Conservation (phyloP, 2,888 invertebrate genomes). For the Spisula solida region DNA sequence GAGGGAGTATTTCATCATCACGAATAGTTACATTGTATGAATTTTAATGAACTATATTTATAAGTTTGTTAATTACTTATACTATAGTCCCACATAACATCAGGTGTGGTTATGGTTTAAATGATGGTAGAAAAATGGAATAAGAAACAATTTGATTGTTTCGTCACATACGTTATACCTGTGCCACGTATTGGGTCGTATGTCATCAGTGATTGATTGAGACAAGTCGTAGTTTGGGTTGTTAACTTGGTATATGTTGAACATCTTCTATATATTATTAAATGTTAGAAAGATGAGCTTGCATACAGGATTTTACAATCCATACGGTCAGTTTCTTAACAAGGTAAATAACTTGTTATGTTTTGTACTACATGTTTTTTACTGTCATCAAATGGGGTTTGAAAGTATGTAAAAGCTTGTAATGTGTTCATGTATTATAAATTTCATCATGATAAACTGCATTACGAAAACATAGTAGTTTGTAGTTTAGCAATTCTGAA, state of each 20-base stretch:
- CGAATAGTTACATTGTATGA: not conserved
- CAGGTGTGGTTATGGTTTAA: not conserved
- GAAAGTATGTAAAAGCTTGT: no score
- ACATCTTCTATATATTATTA: not conserved
- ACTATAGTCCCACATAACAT: not conserved
- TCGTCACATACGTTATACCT: not conserved
- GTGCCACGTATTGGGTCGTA: conserved; percentile 13
- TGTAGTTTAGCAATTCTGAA: no score
- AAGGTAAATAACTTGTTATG: conserved; percentile 6
- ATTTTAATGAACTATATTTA: conserved; percentile 9
- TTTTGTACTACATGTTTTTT: no score
- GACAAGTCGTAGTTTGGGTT: not conserved
- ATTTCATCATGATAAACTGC: no score
- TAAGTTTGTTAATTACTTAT: no score
- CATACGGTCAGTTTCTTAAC: not conserved
- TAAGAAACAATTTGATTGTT: not conserved
- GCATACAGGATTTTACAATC: not conserved
- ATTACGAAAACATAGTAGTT: no score
- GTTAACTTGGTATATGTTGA: not conserved
- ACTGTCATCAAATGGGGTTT: no score
- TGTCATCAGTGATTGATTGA: not conserved
- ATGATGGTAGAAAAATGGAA: not conserved
- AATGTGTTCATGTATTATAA: no score
- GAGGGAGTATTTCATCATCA: not conserved
- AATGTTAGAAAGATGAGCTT: not conserved